Evolutionary conservation across 2,888 invertebrate genomes (phyloP).

Genomic region (Chouioia cunea): DNA sequence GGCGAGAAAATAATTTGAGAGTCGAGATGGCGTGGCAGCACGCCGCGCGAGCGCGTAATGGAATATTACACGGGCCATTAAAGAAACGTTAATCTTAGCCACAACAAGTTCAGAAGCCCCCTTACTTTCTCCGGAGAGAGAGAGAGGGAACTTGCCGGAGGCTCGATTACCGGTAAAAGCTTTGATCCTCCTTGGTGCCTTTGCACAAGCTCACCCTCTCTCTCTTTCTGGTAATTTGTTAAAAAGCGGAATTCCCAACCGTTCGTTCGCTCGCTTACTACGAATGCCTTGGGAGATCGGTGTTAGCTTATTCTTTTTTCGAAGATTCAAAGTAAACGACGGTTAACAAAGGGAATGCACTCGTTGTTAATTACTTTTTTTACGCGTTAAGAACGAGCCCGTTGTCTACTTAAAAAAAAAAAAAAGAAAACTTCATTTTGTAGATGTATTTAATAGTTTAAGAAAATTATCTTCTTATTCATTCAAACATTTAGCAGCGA

Average conservation of each 20-base stretch:
- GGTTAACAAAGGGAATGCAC: no score
- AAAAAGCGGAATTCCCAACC: constrained; percentile 60
- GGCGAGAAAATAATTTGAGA: constrained; percentile 52
- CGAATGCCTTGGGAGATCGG: neutral
- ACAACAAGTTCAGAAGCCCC: constrained; percentile 62
- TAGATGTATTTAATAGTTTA: no score
- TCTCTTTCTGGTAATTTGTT: constrained; percentile 60
- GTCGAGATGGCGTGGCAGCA: constrained; percentile 38
- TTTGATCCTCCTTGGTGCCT: constrained; percentile 61
- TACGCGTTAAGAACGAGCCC: no score
- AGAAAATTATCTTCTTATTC: no score
- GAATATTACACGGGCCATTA: constrained; percentile 68
- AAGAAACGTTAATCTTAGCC: constrained; percentile 67
- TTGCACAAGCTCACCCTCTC: constrained; percentile 17
- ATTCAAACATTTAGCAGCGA: no score
- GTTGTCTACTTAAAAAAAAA: no score
- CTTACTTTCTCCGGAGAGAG: neutral
- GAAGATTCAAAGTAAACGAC: no score
- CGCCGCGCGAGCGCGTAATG: constrained; percentile 58
- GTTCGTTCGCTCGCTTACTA: constrained; percentile 20
- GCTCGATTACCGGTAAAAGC: constrained; percentile 60
- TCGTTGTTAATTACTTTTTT: no score
- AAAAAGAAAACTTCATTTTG: no score
- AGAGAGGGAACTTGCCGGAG: constrained; percentile 34
- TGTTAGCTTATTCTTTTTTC: no score